These are phyloP conservation scores for Acanthococcus lagerstroemiae DNA, from an alignment of 2,888 invertebrate genomes.

Conservation along the genomic window DNA sequence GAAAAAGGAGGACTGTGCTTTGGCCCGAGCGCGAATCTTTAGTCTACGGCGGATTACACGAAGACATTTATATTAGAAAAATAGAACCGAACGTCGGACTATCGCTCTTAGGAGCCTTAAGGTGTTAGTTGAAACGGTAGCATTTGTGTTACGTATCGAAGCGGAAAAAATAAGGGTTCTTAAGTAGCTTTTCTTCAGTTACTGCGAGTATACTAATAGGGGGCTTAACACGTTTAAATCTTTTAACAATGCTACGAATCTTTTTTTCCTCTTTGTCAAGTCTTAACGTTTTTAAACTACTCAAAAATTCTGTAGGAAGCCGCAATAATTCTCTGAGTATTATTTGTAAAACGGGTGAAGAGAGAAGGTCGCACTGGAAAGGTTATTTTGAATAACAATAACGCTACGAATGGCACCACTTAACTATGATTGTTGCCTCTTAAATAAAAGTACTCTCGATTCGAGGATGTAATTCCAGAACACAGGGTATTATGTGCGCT, in stretches of 20 bases:
- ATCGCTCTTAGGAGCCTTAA: conserved; percentile 5
- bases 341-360: background rate
- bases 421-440: conserved; percentile 23
- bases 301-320: conserved; percentile 16
- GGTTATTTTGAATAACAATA: conserved; percentile 23
- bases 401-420: conserved; percentile 25
- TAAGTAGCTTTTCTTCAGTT: conserved; percentile 27
- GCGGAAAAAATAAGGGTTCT: conserved; percentile 26
- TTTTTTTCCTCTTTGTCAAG: conserved; percentile 15
- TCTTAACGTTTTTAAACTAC: conserved; percentile 23
- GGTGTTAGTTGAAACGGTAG: conserved; percentile 27
- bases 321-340: conserved; percentile 9
- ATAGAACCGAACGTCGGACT: background rate
- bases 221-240: conserved; percentile 29
- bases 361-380: background rate
- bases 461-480: conserved; percentile 25
- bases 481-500: too few relatives aligned
- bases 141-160: conserved; percentile 29
- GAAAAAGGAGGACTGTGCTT: too few relatives aligned
- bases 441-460: conserved; percentile 15
- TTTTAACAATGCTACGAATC: conserved; percentile 29
- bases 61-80: conserved; percentile 12
- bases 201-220: conserved; percentile 20
- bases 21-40: too few relatives aligned
- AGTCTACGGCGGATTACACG: background rate